Evolutionary conservation across 2,888 invertebrate genomes (phyloP).

Genomic region (Rhimphoctona megacephalus): DNA sequence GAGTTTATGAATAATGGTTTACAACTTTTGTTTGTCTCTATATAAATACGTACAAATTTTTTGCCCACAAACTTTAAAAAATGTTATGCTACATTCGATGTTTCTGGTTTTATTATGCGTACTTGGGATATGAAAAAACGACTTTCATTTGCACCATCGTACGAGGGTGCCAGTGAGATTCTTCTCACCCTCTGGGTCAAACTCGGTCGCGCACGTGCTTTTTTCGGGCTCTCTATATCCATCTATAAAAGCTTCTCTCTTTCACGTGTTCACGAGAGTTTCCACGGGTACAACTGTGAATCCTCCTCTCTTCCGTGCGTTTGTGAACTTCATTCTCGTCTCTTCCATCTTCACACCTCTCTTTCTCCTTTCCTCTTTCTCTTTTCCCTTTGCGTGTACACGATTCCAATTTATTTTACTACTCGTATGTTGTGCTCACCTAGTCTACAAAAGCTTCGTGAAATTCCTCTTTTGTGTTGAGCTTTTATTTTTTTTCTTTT

Average conservation of each 20-base stretch:
- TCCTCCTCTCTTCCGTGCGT: slow-evolving; percentile 21
- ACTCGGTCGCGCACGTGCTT: slow-evolving; percentile 62
- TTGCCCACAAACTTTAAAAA: slow-evolving; percentile 78
- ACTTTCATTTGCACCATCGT: slow-evolving; percentile 51
- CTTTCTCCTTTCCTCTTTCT: slow-evolving; percentile 40
- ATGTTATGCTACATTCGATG: slow-evolving; percentile 68
- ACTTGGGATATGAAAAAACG: slow-evolving; percentile 78
- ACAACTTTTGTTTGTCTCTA: background rate
- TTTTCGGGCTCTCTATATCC: slow-evolving; percentile 34
- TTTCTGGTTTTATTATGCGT: slow-evolving; percentile 72
- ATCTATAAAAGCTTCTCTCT: slow-evolving; percentile 25
- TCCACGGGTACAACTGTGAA: background rate
- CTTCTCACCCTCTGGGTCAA: slow-evolving; percentile 51
- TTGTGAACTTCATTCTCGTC: slow-evolving; percentile 40
- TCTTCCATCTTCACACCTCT: slow-evolving; percentile 4
- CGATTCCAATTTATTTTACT: slow-evolving; percentile 51
- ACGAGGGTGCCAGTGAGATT: slow-evolving; percentile 21
- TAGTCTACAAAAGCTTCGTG: slow-evolving; percentile 39
- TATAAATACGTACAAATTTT: slow-evolving; percentile 1
- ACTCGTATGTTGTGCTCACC: slow-evolving; percentile 43
- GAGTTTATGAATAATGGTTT: background rate
- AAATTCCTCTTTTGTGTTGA: slow-evolving; percentile 41
- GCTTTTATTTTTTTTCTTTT: slow-evolving; percentile 26
- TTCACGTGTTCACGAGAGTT: slow-evolving; percentile 13
- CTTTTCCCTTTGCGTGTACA: slow-evolving; percentile 14